Evolutionary conservation across 2,888 invertebrate species (phyloP), one percentile per base, ranked within the genome.

Genomic region (Ptilodon capucinus): DNA sequence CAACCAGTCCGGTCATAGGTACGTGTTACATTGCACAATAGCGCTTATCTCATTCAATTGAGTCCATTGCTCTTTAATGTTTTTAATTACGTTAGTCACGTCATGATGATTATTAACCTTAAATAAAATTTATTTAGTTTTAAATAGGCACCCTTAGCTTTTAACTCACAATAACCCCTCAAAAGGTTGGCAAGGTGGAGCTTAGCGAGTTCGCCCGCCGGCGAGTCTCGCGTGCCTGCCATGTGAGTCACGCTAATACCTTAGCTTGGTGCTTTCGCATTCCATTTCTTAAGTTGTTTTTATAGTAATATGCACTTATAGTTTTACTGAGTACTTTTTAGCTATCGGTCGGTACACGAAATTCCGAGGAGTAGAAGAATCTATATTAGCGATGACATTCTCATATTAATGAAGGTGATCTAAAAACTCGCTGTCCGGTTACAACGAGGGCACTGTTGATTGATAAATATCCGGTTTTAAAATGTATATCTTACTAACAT

Each of bases 221-320:
- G 56, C 73, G 76, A 70, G 75, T 58, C 74, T 80, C 76, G 82
- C 86, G 75, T 85, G 78, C 86, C 81, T 85, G 74, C 70, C 57
- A 64, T 70, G 73, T 89, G 89, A 89, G 77, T 89, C 89, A 88
- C 68, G 64, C 70, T 50, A 66, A 69, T 76, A 74, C 77, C 76
- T 80, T 72, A 71, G 75, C 75, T 76, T 73, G 70, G 74, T 74
- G 74, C 79, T 79, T 81, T 82, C 68, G 82, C 83, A 88, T 89
- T 85, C 84, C 85, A 52, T 64, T 68, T 71, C 63, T 63, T 70
- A 68, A 69, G 25, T 63, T 42, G 18, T 6, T 40, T 23, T 14
- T 48, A 51, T 44, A 54, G 53, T 45, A 58, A 49, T 41, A 39
- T 54, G 34, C 57, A 64, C 60, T 57, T 30, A 46, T 48, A 41